A percentile compares a stretch with the other conserved stretches of the same genome.
phyloP scores from a whole-genome alignment of 2,797 vertebrate species.

The Euthynnus affinis region DNA sequence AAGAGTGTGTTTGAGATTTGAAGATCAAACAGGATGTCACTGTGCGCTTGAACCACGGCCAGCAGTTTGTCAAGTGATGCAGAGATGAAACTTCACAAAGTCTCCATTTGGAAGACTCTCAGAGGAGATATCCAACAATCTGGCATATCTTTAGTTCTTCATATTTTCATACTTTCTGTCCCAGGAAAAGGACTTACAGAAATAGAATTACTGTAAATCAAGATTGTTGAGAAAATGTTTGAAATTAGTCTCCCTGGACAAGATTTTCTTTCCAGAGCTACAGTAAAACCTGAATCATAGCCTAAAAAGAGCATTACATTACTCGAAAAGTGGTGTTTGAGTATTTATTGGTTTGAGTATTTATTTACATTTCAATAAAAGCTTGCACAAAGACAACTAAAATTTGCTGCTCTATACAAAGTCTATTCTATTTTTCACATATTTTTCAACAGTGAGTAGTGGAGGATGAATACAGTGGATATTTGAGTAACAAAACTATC shows the following conservation, averaged over 20 bases:
- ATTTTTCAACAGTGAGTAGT: neutral
- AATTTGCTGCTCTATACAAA: slow-evolving; percentile 9
- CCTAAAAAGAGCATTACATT: slow-evolving; percentile 10
- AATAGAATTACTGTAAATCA: slow-evolving; percentile 54
- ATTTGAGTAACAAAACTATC: neutral
- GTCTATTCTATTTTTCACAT: neutral
- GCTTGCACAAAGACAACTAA: neutral
- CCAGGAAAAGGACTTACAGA: slow-evolving; percentile 36
- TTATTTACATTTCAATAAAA: too few relatives aligned
- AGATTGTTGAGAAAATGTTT: slow-evolving; percentile 47
- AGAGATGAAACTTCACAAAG: slow-evolving; percentile 46
- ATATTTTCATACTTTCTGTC: slow-evolving; percentile 10
- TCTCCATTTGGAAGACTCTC: slow-evolving; percentile 48
- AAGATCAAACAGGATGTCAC: slow-evolving; percentile 80
- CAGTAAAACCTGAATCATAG: slow-evolving; percentile 13
- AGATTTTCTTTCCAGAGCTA: slow-evolving; percentile 19
- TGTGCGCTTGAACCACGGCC: slow-evolving; percentile 59
- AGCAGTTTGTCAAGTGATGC: slow-evolving; percentile 60
- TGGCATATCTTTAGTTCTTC: slow-evolving; percentile 34
- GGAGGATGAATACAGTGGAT: neutral
- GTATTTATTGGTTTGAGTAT: slow-evolving; percentile 21
- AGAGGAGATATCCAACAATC: slow-evolving; percentile 30
- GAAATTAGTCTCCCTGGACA: slow-evolving; percentile 19
- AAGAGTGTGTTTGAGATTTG: slow-evolving; percentile 72
- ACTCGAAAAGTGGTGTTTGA: slow-evolving; percentile 4